Conservation (phyloP, 2,888 invertebrate species). For the Diaprepes abbreviatus region DNA sequence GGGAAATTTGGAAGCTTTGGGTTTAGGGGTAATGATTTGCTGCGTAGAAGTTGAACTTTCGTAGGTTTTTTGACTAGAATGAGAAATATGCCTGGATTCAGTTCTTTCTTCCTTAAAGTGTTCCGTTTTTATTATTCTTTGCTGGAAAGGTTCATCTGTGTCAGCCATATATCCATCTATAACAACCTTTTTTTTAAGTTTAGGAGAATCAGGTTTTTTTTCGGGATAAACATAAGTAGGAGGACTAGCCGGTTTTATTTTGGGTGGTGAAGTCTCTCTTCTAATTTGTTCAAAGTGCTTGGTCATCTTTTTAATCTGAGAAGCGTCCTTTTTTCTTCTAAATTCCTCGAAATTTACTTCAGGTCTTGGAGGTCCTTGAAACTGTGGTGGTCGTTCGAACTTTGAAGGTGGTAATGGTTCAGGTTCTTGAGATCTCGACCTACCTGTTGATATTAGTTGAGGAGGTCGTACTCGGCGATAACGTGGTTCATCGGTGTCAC, state of each 20-base stretch:
- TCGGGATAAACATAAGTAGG: constrained; percentile 64
- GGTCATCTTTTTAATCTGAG: constrained; percentile 60
- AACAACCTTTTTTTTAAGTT: constrained; percentile 69
- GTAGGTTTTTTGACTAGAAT: constrained; percentile 58
- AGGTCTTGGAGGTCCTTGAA: constrained; percentile 65
- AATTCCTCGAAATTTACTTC: constrained; percentile 62
- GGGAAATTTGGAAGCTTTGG: constrained; percentile 58
- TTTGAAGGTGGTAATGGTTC: constrained; percentile 71
- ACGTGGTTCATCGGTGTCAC: constrained; percentile 75
- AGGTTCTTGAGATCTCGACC: constrained; percentile 72
- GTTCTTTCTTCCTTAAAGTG: constrained; percentile 60
- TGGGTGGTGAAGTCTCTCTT: constrained; percentile 57
- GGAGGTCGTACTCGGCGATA: constrained; percentile 73
- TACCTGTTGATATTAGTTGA: constrained; percentile 66
- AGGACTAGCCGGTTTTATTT: constrained; percentile 66
- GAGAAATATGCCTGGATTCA: constrained; percentile 60
- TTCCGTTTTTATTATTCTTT: constrained; percentile 60
- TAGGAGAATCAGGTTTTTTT: constrained; percentile 69
- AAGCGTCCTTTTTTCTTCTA: constrained; percentile 56
- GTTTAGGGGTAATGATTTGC: constrained; percentile 55
- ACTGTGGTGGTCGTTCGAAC: constrained; percentile 70
- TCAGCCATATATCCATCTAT: constrained; percentile 79
- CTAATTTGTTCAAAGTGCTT: constrained; percentile 59
- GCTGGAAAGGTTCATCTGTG: constrained; percentile 74
- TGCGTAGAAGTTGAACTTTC: constrained; percentile 56